Evolutionary conservation across 2,797 vertebrate genomes (phyloP), one percentile per base, ranked within the genome.

Genomic region (Eutrigla gurnardus): DNA sequence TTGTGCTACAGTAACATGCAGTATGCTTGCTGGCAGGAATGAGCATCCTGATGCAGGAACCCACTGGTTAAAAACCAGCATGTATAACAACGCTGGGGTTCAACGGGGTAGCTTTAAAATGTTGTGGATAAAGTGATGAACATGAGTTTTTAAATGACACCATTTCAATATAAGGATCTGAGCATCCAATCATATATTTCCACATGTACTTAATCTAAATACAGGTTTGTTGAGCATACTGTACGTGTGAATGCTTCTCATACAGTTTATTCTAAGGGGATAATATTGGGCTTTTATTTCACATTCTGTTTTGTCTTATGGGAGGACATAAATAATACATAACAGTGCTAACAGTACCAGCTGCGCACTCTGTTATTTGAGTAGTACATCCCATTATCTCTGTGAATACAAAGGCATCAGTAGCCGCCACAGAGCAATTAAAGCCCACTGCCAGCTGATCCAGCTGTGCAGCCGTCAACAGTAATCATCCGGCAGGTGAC

Each of bases 391-490:
- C 53, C 52, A 43, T 88, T 78, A 75, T 84, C 36, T 58, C 65
- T 73, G 62, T 62, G 61, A 9, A 85, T 50, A 70, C 65, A 72
- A 80, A 77, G 70, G 65, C 68, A 63, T 75, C 63, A 69, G 64
- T 71, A 37, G 66, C 52, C 52, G n/a, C n/a, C n/a, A 14, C 59
- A 13, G 57, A 78, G 61, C 66, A 47, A 70, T 70, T 70, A 65
- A 49, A 75, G 76, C 52, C 65, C 55, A 75, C 65, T 3, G 67
- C 82, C 49, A 65, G 63, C 69, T 71, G 70, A 76, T 79, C 73
- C 81, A 82, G 82, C 82, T 79, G 78, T 39, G 79, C 52, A 45
- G 80, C 74, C 39, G 11, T 78, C 83, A 55, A 47, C 66, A 6
- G 46, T 46, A 69, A 85, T 85, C 65, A 74, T 46, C 2, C 2